These are phyloP conservation scores for Myotis davidii DNA, from an alignment of 2,113 vertebrate genomes.

Conservation along the genomic window DNA sequence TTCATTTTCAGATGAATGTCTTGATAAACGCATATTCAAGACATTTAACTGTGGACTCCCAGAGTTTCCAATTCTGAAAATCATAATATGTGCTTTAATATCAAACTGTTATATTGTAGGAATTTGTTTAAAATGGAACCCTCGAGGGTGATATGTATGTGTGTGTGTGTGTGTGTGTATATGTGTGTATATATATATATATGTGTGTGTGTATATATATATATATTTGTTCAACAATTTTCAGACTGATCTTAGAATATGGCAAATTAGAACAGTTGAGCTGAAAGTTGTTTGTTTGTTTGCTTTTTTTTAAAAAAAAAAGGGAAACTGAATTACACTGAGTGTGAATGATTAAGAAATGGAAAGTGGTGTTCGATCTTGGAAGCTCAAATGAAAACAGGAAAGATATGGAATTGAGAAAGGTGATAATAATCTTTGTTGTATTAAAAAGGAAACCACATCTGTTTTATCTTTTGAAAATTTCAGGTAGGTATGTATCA, in stretches of 20 bases:
- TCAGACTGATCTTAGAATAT: background rate
- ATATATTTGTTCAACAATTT: background rate
- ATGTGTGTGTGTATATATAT: too few species aligned
- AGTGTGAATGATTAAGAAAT: background rate
- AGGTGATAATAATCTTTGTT: background rate
- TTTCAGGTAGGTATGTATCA: background rate
- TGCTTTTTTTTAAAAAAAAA: background rate
- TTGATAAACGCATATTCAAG: background rate
- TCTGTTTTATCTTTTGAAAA: background rate
- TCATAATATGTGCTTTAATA: conserved; percentile 6
- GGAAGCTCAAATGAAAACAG: background rate
- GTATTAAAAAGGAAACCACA: background rate
- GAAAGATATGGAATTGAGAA: background rate
- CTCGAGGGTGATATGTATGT: background rate
- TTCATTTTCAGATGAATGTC: background rate
- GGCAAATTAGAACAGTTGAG: background rate
- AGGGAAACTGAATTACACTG: background rate
- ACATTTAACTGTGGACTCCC: background rate
- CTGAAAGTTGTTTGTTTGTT: background rate
- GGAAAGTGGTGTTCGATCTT: background rate
- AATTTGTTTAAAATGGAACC: conserved; percentile 4
- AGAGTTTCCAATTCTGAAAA: background rate
- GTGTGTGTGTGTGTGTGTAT: too few species aligned
- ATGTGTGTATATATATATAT: background rate
- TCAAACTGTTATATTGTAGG: background rate